Base-by-base conservation (phyloP, 1,140 invertebrate genomes). In the Drosophila miranda region DNA sequence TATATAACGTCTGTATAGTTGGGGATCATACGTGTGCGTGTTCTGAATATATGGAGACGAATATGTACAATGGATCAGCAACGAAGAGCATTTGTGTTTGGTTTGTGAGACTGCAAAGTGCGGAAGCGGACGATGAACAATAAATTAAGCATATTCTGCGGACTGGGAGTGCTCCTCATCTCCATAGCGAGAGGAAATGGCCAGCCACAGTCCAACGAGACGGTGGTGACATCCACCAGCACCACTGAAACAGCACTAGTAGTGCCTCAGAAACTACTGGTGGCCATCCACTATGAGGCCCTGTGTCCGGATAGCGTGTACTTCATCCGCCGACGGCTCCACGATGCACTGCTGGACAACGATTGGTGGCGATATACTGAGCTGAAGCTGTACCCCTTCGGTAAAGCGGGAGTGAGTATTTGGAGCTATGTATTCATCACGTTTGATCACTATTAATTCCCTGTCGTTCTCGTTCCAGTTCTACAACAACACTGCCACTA, bases 231-330 rank as follows among this genome's bases (percentile, higher is more conserved):
- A 44, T 19, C 28, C 23, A 19, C 23, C 16, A 23, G n/a, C 8
- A 34, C 49, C 4, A 23, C 46, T 6, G 7, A 44, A 7, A 7
- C 28, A 4, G 3, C n/a, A 0, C 3, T 9, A n/a, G 13, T 50
- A 6, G 11, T 2, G 13, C 6, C 43, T 0, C 56, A 42, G 2
- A 79, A 53, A 23, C 54, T 80, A 3, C 62, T 68, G 5, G 23
- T 90, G 41, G 78, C 77, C 13, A 50, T 91, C 9, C 89, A 89
- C 61, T 91, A 91, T 68, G 90, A 91, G 52, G 57, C 90, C 0
- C 69, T 91, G 2, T 91, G 90, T 43, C 76, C 79, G 9, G 89
- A 91, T 41, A 91, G 90, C 62, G 80, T 88, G 55, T 57, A 45
- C 61, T 91, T 91, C 26, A 78, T 91, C 38, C 51, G 78, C 0